Percentiles rank a stretch among this genome's conserved stretches.
Conservation (phyloP, 2,113 vertebrate genomes). For the Vulpes lagopus region DNA sequence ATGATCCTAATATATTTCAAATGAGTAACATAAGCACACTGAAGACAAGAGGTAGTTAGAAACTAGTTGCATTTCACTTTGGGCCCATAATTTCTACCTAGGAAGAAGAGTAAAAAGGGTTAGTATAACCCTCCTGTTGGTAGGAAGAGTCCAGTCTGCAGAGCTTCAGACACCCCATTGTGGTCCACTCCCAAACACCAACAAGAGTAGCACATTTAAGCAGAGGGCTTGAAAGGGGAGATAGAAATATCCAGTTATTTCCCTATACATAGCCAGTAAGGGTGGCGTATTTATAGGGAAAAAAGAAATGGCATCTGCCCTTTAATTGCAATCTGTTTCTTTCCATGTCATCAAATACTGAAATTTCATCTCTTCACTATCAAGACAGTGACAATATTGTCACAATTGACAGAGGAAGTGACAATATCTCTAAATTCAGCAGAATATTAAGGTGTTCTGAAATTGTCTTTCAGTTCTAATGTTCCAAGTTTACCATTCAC, state of each 20-base stretch:
- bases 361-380: background rate
- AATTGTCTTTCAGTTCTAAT: background rate
- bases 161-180: background rate
- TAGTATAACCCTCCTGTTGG: background rate
- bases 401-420: background rate
- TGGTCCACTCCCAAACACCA: background rate
- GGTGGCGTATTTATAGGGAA: background rate
- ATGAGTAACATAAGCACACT: background rate
- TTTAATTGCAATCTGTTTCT: background rate
- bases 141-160: background rate
- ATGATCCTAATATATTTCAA: background rate
- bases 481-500: background rate
- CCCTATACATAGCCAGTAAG: no score
- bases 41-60: background rate
- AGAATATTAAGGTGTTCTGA: background rate
- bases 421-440: background rate
- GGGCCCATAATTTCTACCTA: background rate
- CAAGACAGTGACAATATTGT: background rate
- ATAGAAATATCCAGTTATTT: background rate
- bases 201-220: background rate
- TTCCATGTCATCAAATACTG: background rate
- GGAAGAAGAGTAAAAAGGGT: background rate
- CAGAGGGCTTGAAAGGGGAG: background rate
- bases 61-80: background rate
- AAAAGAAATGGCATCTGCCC: background rate